phyloP scores from a whole-genome alignment of 2,113 vertebrate genomes.

The Salminus brasiliensis region DNA sequence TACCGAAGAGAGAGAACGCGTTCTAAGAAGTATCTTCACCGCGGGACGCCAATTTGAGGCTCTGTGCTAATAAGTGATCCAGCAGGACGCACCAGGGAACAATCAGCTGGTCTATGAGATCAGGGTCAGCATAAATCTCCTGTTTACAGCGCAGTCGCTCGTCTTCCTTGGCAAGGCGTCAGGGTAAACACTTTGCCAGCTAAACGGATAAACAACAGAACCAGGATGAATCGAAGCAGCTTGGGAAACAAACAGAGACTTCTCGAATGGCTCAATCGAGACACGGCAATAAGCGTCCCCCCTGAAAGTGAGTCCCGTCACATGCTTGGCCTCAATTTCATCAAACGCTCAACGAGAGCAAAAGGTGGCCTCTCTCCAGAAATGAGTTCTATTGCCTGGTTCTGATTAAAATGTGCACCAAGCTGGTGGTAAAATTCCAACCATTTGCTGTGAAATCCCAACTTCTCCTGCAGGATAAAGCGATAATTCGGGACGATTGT shows the following conservation, averaged over 20 bases:
- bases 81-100: conserved; percentile 11
- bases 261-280: neutral
- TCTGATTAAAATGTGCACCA: conserved; percentile 19
- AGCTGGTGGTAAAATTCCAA: neutral
- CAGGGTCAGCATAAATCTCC: conserved; percentile 38
- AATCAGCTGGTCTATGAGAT: conserved; percentile 7
- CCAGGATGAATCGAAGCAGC: conserved; percentile 1
- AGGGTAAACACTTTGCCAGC: neutral
- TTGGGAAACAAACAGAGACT: neutral
- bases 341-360: conserved; percentile 19
- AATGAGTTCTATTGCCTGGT: conserved; percentile 11
- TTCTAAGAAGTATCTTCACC: neutral
- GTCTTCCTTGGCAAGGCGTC: conserved; percentile 27
- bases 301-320: neutral
- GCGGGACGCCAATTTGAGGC: neutral
- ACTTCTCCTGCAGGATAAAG: neutral
- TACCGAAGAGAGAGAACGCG: neutral
- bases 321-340: conserved; percentile 26
- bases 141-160: conserved; percentile 25
- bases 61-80: neutral
- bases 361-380: conserved; percentile 32
- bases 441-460: neutral
- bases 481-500: neutral
- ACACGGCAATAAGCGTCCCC: neutral
- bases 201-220: conserved; percentile 23